phyloP scores from a whole-genome alignment of 2,888 invertebrate genomes.

The Trichopria drosophilae region DNA sequence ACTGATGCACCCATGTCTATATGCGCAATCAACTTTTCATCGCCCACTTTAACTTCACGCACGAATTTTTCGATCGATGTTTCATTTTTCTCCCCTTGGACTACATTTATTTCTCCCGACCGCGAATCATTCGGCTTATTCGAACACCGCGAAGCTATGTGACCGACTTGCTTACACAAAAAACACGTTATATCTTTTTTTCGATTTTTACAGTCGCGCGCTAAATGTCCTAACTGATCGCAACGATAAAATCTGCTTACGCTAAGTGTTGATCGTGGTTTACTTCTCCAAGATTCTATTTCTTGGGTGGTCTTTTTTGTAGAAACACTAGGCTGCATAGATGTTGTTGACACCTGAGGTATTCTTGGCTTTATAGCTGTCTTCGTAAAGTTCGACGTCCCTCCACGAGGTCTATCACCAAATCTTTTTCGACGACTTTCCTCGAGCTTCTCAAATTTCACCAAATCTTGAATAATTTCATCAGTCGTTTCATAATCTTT shows the following conservation, averaged over 20 bases:
- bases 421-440: not conserved
- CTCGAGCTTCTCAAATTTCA: not conserved
- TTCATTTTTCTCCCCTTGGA: not conserved
- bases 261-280: no score
- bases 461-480: not conserved
- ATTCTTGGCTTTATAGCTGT: no score
- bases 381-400: no score
- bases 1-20: constrained; percentile 27
- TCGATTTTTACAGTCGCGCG: not conserved
- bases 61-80: constrained; percentile 16
- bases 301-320: no score
- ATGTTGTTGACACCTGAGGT: no score
- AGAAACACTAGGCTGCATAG: no score
- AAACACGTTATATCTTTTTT: constrained; percentile 3
- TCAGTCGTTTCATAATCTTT: not conserved
- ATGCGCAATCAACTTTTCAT: constrained; percentile 4
- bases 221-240: not conserved
- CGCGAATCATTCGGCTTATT: not conserved
- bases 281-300: no score
- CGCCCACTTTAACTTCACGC: constrained; percentile 8
- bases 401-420: not conserved
- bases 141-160: constrained; percentile 19
- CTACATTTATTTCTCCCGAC: constrained; percentile 1
- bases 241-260: constrained; percentile 20
- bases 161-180: constrained; percentile 6